phyloP scores from a whole-genome alignment of 2,888 invertebrate species.

The Busseola fusca region DNA sequence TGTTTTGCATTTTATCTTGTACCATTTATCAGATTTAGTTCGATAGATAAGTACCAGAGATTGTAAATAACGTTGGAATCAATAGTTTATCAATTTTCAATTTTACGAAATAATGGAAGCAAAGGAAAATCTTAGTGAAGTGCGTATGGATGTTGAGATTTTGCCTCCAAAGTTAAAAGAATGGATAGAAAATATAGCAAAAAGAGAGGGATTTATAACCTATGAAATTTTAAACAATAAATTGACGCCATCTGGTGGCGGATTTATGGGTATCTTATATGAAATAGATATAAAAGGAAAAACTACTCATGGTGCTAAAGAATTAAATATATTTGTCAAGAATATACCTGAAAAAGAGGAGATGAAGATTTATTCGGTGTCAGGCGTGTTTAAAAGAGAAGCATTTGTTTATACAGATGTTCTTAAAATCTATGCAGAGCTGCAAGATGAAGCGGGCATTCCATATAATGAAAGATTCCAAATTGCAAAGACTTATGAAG shows the following conservation, averaged over 20 bases:
- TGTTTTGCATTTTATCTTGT: constrained; percentile 2
- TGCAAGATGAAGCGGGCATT: constrained; percentile 69
- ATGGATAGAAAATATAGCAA: constrained; percentile 56
- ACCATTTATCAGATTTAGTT: constrained; percentile 14
- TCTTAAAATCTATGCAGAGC: constrained; percentile 61
- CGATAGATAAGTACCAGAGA: not conserved
- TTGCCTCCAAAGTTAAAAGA: constrained; percentile 50
- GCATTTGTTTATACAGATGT: constrained; percentile 71
- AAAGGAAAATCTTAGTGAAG: not conserved
- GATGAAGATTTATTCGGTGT: constrained; percentile 66
- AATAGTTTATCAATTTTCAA: no score
- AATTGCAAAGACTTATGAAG: constrained; percentile 67
- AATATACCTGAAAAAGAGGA: constrained; percentile 64
- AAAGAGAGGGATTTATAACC: constrained; percentile 59
- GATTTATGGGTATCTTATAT: constrained; percentile 70
- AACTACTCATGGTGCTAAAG: constrained; percentile 53
- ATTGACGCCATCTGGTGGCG: constrained; percentile 66
- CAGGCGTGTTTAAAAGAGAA: constrained; percentile 70
- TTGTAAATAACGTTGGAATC: not conserved
- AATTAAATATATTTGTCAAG: constrained; percentile 74
- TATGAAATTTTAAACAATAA: constrained; percentile 59
- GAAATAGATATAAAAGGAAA: constrained; percentile 69
- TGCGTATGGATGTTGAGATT: not conserved
- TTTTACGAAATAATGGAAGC: constrained; percentile 25
- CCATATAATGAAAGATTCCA: constrained; percentile 68